Conservation (phyloP, 1,140 invertebrate genomes). For the Drosophila novamexicana region DNA sequence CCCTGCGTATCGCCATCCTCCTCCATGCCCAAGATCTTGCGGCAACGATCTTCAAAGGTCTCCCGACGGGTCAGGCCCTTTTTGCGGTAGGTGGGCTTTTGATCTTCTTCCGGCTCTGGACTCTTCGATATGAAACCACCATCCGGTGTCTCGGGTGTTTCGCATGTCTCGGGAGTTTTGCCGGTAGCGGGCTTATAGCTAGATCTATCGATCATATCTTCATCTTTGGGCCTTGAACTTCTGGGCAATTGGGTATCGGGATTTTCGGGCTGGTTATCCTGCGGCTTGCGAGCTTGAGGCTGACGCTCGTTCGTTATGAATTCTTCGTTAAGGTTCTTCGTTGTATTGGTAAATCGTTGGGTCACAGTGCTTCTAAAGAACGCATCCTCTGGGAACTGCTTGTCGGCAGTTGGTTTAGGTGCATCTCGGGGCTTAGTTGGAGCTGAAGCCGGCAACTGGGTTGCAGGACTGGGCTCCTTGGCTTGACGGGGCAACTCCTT, state of each 20-base stretch:
- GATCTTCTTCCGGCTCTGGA: constrained; percentile 43
- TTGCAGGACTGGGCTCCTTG: constrained; percentile 19
- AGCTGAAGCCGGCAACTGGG: constrained; percentile 7
- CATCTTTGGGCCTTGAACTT: neutral
- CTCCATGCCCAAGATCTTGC: constrained; percentile 87
- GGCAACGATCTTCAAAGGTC: constrained; percentile 89
- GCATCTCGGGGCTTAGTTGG: constrained; percentile 1
- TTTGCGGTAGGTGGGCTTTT: constrained; percentile 60
- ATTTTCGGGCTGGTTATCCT: constrained; percentile 1
- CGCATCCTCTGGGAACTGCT: constrained; percentile 36
- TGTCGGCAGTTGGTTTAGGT: constrained; percentile 2
- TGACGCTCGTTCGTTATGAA: constrained; percentile 72
- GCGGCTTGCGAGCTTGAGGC: constrained; percentile 11
- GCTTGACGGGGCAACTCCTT: neutral
- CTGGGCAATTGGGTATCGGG: neutral
- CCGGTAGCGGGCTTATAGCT: neutral
- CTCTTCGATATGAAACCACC: constrained; percentile 69
- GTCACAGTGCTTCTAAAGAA: constrained; percentile 54
- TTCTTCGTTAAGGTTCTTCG: constrained; percentile 62
- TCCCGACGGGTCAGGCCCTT: constrained; percentile 85
- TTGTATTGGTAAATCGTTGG: constrained; percentile 51
- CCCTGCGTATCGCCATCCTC: constrained; percentile 80
- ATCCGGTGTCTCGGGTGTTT: constrained; percentile 58
- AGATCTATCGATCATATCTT: constrained; percentile 16
- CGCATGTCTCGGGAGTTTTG: constrained; percentile 1